Evolutionary conservation across 1,140 invertebrate genomes (phyloP).

Genomic region (Drosophila saltans): DNA sequence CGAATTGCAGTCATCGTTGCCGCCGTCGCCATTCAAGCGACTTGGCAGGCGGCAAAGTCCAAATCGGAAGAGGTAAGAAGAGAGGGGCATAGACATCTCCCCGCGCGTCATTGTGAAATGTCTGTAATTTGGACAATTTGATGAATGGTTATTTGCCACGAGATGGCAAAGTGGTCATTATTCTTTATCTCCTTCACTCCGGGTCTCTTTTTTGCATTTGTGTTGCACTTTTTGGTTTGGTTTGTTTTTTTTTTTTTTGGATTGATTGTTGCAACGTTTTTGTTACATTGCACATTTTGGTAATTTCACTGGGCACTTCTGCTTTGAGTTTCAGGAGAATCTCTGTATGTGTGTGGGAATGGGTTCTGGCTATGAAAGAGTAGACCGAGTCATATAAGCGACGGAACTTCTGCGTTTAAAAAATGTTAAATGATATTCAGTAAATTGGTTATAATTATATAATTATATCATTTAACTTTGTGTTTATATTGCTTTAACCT

Average conservation of each 20-base stretch:
- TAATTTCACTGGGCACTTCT: constrained; percentile 33
- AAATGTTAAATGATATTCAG: too few species aligned
- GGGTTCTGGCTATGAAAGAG: background rate
- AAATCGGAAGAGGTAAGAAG: constrained; percentile 19
- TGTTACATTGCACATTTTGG: constrained; percentile 62
- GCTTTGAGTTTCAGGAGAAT: background rate
- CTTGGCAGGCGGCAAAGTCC: constrained; percentile 45
- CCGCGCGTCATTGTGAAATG: constrained; percentile 81
- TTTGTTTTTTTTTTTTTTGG: constrained; percentile 35
- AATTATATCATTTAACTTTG: too few species aligned
- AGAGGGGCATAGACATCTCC: constrained; percentile 2
- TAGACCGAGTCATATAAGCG: too few species aligned
- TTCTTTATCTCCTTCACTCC: constrained; percentile 70
- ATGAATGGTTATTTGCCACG: constrained; percentile 84
- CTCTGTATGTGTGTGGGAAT: too few species aligned
- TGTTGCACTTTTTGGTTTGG: constrained; percentile 3
- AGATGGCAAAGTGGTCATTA: constrained; percentile 83
- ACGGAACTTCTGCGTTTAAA: too few species aligned
- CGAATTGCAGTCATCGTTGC: constrained; percentile 76
- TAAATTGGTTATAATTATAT: too few species aligned
- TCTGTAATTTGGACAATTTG: constrained; percentile 83
- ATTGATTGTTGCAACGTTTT: constrained; percentile 60
- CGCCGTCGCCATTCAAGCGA: constrained; percentile 42
- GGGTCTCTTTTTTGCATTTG: constrained; percentile 14
- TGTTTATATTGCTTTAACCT: too few species aligned